Evolutionary conservation across 92 coral and sea anemone genomes (phyloP), one percentile per base, ranked within the genome.

Genomic region (Palythoa grandiflora): DNA sequence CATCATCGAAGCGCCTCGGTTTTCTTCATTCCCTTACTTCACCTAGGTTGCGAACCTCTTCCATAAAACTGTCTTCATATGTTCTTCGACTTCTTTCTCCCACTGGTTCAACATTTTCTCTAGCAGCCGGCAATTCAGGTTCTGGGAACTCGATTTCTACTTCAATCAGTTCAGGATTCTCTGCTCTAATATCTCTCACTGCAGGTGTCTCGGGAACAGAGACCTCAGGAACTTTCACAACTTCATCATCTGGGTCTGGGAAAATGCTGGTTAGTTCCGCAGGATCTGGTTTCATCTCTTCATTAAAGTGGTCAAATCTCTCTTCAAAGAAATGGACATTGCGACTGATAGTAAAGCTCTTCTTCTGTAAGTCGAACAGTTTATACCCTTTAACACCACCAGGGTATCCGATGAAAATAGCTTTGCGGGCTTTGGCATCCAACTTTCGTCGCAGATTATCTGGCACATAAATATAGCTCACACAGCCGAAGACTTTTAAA

Each of bases 21-120:
- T 52, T 66, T 80, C 88, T 89, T 57, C 93, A 88, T 71, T 90
- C 91, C 80, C 91, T 84, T 16, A 71, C 84, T 80, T 87, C 86
- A 74, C 77, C 77, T 17, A 92, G 81, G 73, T 83, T 79, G 90
- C 59, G 61, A 19, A 80, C 90, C 75, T 86, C 80, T 86, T 89
- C 89, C 91, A 77, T 91, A 52, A 84, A 84, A 20, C 44, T 19
- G 68, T 84, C 88, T 84, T 84, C 88, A 84, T 47, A 84, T 50
- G 88, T 84, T 17, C 78, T 39, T 71, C 77, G 3, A 12, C 16
- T 73, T 73, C 54, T 73, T 17, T 75, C 79, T 75, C 79, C 79
- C 79, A 47, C 79, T 75, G n/a, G 80, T 51, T 76, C 44, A 76
- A 76, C 19, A 76, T 76, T 51, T 76, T 80, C 85, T 68, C 85